Evolutionary conservation across 1,140 invertebrate species (phyloP), one percentile per base, ranked within the genome.

Genomic region (Tetragnatha versicolor): DNA sequence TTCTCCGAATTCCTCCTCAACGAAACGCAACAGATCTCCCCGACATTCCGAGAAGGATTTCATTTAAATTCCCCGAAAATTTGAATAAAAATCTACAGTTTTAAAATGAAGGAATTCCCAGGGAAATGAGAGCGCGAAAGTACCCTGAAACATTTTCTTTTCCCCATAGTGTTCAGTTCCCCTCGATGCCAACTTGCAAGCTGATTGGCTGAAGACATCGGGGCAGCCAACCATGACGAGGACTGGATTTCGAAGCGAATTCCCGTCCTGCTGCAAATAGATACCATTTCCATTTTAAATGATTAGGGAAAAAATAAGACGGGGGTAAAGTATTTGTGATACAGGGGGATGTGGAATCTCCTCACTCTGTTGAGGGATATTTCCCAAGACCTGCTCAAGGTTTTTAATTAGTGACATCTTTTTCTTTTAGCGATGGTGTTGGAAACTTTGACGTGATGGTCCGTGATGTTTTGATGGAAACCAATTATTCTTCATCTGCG

Each of bases 191-290:
- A 70, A 51, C 66, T 35, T 27, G 12, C 20, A 12, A 14, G 53
- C 27, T 58, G 69, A 72, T 72, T 60, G 53, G 69, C 33, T 5
- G 51, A 60, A 72, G n/a, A 10, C 69, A 58, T 17, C 33, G 45
- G 69, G 42, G 69, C 69, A 72, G 29, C 22, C 51, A 31, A 31
- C 35, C n/a, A 37, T n/a, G 17, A 14, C 10, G 22, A 70, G 45
- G 7, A 55, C n/a, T 35, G 22, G 7, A 14, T 35, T 22, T 37
- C 5, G 25, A 27, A 72, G 42, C 35, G 25, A 72, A 35, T 60
- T 60, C 35, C 6, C 14, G 22, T 58, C 27, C 45, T 69, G 42
- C 53, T 31, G 29, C 22, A 60, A 60, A 58, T 53, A 45, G 25
- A 42, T 72, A 58, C 25, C 35, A 39, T 37, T 70, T 29, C 35